These are phyloP conservation scores for Bagarius yarrelli DNA, from an alignment of 2,113 vertebrate species.

Conservation along the genomic window DNA sequence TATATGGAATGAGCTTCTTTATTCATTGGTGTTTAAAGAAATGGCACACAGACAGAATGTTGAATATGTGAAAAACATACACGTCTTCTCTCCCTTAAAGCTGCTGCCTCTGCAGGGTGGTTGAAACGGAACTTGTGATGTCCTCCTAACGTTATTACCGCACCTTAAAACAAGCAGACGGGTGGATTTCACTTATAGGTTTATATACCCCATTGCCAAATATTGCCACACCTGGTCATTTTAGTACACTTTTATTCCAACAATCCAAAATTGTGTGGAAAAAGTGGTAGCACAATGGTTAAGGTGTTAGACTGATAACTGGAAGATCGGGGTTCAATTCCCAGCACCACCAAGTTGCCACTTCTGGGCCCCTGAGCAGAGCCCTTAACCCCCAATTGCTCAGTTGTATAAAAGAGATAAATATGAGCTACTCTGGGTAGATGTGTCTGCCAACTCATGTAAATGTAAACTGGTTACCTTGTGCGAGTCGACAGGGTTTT, in stretches of 20 bases:
- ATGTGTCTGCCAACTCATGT: too few species aligned
- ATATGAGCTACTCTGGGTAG: too few species aligned
- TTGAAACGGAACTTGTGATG: conserved; percentile 91
- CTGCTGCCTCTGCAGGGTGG: conserved; percentile 90
- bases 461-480: conserved; percentile 72
- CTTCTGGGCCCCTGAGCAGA: too few species aligned
- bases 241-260: not conserved
- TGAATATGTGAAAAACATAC: conserved; percentile 60
- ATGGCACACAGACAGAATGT: not conserved
- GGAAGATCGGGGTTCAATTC: too few species aligned
- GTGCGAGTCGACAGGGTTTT: conserved; percentile 82
- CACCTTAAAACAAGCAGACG: conserved; percentile 70
- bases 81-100: conserved; percentile 82
- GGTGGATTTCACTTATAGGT: not conserved
- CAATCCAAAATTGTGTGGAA: not conserved
- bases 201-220: not conserved
- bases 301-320: too few species aligned
- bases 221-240: not conserved
- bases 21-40: not conserved
- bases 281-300: too few species aligned
- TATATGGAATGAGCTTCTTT: not conserved
- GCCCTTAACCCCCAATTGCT: too few species aligned
- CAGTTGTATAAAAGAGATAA: too few species aligned
- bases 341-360: too few species aligned
- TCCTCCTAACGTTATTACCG: conserved; percentile 85